Evolutionary conservation across 2,113 vertebrate species (phyloP).

Genomic region (Elachura formosa): DNA sequence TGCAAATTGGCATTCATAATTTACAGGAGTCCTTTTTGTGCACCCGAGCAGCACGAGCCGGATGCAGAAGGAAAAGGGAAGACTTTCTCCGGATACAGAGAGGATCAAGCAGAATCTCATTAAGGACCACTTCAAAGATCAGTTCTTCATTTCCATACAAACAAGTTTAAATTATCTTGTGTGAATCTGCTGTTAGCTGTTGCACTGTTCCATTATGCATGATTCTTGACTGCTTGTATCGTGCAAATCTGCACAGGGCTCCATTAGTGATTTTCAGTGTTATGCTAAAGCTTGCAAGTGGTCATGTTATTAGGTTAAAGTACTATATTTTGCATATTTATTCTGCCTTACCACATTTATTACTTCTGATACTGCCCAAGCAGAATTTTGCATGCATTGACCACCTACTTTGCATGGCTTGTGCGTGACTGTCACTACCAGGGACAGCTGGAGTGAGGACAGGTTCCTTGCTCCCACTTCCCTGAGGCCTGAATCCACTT

Average conservation of each 20-base stretch:
- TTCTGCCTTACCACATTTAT: constrained; percentile 61
- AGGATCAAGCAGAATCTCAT: constrained; percentile 79
- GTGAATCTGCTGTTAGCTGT: constrained; percentile 75
- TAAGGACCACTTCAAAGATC: constrained; percentile 79
- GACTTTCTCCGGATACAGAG: constrained; percentile 69
- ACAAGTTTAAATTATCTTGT: constrained; percentile 79
- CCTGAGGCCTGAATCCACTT: neutral
- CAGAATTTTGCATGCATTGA: neutral
- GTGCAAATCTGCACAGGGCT: constrained; percentile 67
- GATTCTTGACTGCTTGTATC: constrained; percentile 65
- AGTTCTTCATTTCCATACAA: constrained; percentile 80
- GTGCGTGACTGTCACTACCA: neutral
- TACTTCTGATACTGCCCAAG: constrained; percentile 12
- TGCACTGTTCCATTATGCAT: constrained; percentile 80
- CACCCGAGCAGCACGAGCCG: constrained; percentile 58
- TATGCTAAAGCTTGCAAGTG: constrained; percentile 69
- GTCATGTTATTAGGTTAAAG: constrained; percentile 69
- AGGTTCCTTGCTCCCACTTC: neutral
- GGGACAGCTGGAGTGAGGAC: neutral
- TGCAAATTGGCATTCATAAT: constrained; percentile 71
- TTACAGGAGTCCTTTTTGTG: constrained; percentile 61
- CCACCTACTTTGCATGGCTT: neutral
- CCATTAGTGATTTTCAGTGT: constrained; percentile 66
- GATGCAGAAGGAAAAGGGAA: constrained; percentile 58
- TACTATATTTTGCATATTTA: constrained; percentile 67